A percentile compares a stretch with the other conserved stretches of the same genome.
Conservation (phyloP, 2,888 invertebrate species). For the Corythucha ciliata region DNA sequence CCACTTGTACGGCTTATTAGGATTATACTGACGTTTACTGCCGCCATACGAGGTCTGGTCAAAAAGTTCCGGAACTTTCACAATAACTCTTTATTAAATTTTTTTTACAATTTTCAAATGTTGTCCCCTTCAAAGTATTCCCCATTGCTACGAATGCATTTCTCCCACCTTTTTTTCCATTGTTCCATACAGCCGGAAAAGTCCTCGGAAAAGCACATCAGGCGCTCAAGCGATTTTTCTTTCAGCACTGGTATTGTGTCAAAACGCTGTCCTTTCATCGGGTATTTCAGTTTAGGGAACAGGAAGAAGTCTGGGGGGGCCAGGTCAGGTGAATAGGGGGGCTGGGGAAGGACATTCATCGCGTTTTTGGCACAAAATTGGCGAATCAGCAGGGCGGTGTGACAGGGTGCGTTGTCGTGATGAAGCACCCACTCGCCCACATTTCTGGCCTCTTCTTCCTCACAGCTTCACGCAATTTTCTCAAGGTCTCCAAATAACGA, state of each 20-base stretch:
- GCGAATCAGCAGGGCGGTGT: slow-evolving; percentile 21
- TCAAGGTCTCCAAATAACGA: slow-evolving; percentile 2
- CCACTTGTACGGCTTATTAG: too few species aligned
- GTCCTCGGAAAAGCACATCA: slow-evolving; percentile 11
- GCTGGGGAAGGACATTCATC: slow-evolving; percentile 17
- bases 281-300: slow-evolving; percentile 11
- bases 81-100: too few species aligned
- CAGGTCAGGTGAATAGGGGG: slow-evolving; percentile 24
- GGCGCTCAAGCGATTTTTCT: slow-evolving; percentile 16
- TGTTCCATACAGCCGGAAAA: slow-evolving; percentile 1
- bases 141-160: background rate
- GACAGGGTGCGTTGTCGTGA: slow-evolving; percentile 26
- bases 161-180: slow-evolving; percentile 13
- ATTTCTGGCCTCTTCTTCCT: slow-evolving; percentile 19
- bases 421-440: slow-evolving; percentile 24
- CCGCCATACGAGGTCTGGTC: too few species aligned
- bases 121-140: slow-evolving; percentile 15
- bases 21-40: too few species aligned
- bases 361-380: slow-evolving; percentile 20
- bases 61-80: too few species aligned
- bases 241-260: slow-evolving; percentile 9
- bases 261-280: slow-evolving; percentile 6
- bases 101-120: too few species aligned
- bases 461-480: too few species aligned
- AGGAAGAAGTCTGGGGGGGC: slow-evolving; percentile 13